These are phyloP conservation scores for Brachionus angularis DNA, from an alignment of 1,140 invertebrate genomes.

Conservation along the genomic window DNA sequence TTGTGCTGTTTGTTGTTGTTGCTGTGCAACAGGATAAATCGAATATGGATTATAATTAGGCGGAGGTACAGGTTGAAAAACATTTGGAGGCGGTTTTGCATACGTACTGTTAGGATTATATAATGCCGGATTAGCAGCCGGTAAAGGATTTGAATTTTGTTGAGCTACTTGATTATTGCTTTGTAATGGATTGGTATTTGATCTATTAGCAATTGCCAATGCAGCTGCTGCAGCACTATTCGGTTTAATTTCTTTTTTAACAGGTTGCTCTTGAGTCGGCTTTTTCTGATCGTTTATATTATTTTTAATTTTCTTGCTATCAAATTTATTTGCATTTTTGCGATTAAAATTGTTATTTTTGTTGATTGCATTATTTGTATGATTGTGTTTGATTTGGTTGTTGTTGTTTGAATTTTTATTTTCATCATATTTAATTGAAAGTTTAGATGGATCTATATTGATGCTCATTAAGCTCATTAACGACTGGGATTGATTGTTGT, in stretches of 20 bases:
- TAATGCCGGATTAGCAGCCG: background rate
- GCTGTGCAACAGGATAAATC: too few relatives aligned
- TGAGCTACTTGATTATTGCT: too few relatives aligned
- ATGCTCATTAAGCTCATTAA: constrained; percentile 4
- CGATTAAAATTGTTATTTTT: background rate
- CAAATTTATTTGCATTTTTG: background rate
- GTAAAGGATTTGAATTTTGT: too few relatives aligned
- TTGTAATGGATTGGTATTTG: background rate
- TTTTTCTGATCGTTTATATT: background rate
- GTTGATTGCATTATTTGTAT: too few relatives aligned
- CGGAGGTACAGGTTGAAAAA: background rate
- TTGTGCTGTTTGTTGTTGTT: too few relatives aligned
- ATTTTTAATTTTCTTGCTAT: background rate
- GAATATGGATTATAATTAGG: too few relatives aligned
- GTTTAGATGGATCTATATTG: constrained; percentile 6
- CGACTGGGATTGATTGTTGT: background rate
- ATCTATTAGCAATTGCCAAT: constrained; percentile 11
- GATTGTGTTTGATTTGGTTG: too few relatives aligned
- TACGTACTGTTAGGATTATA: background rate
- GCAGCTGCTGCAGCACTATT: constrained; percentile 30
- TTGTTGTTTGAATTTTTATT: too few relatives aligned
- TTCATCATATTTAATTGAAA: too few relatives aligned
- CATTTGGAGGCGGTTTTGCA: too few relatives aligned
- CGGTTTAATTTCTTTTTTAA: constrained; percentile 30
- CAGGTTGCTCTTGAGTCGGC: background rate